Evolutionary conservation across 2,888 invertebrate species (phyloP), one percentile per base, ranked within the genome.

Genomic region (Acleris sparsana): DNA sequence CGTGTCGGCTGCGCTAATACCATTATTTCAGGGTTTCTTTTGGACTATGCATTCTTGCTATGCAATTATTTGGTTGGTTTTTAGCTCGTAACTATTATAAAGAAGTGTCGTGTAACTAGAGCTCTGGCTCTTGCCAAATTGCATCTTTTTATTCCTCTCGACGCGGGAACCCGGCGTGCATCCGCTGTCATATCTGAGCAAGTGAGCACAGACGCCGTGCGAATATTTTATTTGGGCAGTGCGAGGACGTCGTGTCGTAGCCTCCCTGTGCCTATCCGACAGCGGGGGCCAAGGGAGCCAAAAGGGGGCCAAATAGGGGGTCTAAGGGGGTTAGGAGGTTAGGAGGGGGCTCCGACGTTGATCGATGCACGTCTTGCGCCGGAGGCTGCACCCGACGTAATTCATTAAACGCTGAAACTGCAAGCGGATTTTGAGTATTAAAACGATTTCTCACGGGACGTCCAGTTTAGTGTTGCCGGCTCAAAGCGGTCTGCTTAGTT

Each of bases 331-430:
- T 65, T 69, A 64, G 73, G 72, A 62, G 72, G 74, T 43, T 46
- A 73, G 72, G 76, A 75, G 72, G 71, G 73, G 76, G 75, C 88
- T 86, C 87, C 89, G 93, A 93, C 93, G 93, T 94, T 94, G 94
- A 94, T 94, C 94, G 93, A 94, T 94, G 93, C 93, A 93, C 93
- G 93, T 94, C 93, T 93, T 93, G 93, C 93, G 93, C 93, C 93
- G 90, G 93, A 90, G 92, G 90, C 91, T 91, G 93, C 92, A 89
- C 86, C 89, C 92, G 87, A 89, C 90, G 92, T 92, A 92, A 92
- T 92, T 92, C 92, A 92, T 92, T 92, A 92, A 92, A 92, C 89
- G 89, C 83, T 91, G 89, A 89, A 90, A 89, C 91, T 92, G 89
- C 89, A 88, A 87, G 89, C 89, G 90, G 91, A 89, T 90, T 92